Evolutionary conservation across 2,113 vertebrate species (phyloP).

Genomic region (Oplegnathus fasciatus): DNA sequence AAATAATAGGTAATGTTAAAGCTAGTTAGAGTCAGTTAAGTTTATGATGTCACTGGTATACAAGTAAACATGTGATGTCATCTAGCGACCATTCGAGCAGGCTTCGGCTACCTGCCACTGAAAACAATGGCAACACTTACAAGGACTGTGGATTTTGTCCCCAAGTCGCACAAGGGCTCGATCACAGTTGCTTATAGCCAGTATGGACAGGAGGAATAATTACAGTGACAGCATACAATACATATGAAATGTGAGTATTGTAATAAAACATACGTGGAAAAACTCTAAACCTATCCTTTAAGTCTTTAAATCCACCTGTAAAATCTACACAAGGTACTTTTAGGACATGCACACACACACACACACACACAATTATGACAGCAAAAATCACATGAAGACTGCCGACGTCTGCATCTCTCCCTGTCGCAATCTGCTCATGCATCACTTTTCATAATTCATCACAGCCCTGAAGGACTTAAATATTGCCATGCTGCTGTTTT

Average conservation of each 20-base stretch:
- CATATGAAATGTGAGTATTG: neutral
- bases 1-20: neutral
- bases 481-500: neutral
- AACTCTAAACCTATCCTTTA: too few relatives aligned
- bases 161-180: neutral
- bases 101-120: neutral
- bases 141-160: neutral
- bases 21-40: neutral
- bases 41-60: neutral
- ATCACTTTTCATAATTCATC: slow-evolving; percentile 30
- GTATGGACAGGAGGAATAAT: neutral
- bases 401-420: slow-evolving; percentile 1
- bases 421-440: neutral
- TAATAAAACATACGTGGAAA: too few relatives aligned
- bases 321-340: neutral
- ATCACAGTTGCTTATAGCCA: neutral
- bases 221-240: neutral
- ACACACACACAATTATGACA: too few relatives aligned
- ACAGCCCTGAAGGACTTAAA: neutral
- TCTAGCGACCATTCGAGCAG: neutral
- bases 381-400: neutral
- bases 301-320: neutral
- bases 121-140: neutral
- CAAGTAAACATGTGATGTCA: neutral
- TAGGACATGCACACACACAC: neutral